phyloP scores from a whole-genome alignment of 1,140 invertebrate species.

The Homarus americanus region DNA sequence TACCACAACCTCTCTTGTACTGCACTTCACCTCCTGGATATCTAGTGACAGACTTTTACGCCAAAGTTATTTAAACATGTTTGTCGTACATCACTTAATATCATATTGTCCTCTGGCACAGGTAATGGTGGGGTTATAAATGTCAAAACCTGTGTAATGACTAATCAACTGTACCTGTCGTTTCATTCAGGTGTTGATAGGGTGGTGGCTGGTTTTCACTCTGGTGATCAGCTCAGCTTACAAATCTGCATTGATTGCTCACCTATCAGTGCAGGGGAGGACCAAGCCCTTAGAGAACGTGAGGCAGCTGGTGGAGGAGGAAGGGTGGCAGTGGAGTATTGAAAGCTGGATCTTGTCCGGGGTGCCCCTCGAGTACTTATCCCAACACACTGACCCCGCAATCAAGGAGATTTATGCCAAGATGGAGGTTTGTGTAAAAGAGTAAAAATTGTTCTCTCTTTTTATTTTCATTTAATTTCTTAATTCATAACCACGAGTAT shows the following conservation, averaged over 20 bases:
- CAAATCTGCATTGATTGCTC: constrained; percentile 21
- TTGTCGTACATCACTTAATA: too few species aligned
- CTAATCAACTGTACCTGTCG: too few species aligned
- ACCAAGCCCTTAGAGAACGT: neutral
- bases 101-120: too few species aligned
- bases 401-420: neutral
- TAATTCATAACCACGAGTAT: too few species aligned
- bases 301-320: neutral
- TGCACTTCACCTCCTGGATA: too few species aligned
- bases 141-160: too few species aligned
- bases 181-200: neutral
- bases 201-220: constrained; percentile 31
- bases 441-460: too few species aligned
- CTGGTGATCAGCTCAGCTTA: constrained; percentile 17
- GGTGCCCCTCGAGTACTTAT: neutral
- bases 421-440: neutral
- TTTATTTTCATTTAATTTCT: too few species aligned
- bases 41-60: too few species aligned
- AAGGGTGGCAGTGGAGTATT: constrained; percentile 18
- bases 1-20: too few species aligned
- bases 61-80: too few species aligned
- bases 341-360: constrained; percentile 14
- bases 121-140: too few species aligned
- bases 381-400: neutral
- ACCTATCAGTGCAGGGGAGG: constrained; percentile 8